Conservation (phyloP, 1,140 invertebrate species). For the Trichonephila clavipes region DNA sequence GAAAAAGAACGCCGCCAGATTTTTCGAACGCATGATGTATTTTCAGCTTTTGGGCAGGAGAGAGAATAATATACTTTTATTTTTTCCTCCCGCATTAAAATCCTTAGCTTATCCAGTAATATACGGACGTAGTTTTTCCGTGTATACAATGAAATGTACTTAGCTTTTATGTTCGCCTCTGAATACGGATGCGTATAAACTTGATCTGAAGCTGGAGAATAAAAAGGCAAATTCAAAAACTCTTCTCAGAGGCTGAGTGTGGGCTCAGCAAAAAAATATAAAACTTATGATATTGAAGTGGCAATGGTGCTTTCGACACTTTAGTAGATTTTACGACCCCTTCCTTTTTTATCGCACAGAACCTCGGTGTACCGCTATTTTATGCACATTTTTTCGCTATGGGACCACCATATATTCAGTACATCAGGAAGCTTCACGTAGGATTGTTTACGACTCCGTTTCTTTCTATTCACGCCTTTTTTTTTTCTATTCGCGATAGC, state of each 20-base stretch:
- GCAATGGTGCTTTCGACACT: constrained; percentile 74
- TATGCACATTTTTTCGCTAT: constrained; percentile 71
- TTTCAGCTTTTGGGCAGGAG: constrained; percentile 46
- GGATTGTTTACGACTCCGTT: constrained; percentile 17
- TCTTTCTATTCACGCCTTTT: background rate
- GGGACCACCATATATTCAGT: constrained; percentile 26
- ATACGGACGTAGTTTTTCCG: constrained; percentile 71
- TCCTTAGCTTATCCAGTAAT: constrained; percentile 76
- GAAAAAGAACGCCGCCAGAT: constrained; percentile 59
- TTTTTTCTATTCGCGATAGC: background rate
- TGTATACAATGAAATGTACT: constrained; percentile 77
- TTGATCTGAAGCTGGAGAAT: constrained; percentile 70
- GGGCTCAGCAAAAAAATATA: constrained; percentile 55
- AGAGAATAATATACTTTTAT: constrained; percentile 74
- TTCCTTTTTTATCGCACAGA: constrained; percentile 66
- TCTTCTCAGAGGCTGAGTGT: background rate
- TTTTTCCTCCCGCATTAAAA: constrained; percentile 72
- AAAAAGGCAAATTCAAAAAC: constrained; percentile 76
- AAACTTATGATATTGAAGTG: constrained; percentile 75
- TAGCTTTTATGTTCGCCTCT: constrained; percentile 72
- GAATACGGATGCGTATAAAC: constrained; percentile 73
- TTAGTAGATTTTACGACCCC: constrained; percentile 72
- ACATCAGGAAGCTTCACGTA: background rate
- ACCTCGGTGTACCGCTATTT: constrained; percentile 49
- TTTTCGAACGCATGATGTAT: constrained; percentile 72